Evolutionary conservation across 2,888 invertebrate genomes (phyloP), one percentile per base, ranked within the genome.

Genomic region (Cheiracanthium punctorium): DNA sequence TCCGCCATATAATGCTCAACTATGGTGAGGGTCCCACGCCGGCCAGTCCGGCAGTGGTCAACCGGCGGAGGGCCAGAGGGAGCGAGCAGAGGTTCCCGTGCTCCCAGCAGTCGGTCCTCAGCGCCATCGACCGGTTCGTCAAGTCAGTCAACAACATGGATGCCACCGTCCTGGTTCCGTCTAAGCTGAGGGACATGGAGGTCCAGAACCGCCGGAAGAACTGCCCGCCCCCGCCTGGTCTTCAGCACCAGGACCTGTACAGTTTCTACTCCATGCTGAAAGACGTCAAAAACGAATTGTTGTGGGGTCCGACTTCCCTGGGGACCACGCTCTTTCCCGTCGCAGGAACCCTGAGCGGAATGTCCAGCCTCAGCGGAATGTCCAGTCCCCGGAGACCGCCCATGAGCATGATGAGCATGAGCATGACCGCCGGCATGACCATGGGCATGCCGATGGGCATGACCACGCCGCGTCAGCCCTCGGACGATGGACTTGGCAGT

Each of bases 101-200:
- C 93, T 97, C 97, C 89, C 95, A 96, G 91, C 96, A 96, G 91
- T 96, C 96, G 92, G 95, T 97, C 90, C 93, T 97, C 90, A 96
- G 85, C 58, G 91, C 91, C 8, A 90, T 92, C 88, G 91, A 91
- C 82, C 90, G 90, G 41, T 92, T 92, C 85, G 91, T 92, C 4
- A 89, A 90, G 41, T 90, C 91, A 1, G 91, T 91, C n/a, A 90
- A 92, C 65, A 89, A 90, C 20, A 92, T 92, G 92, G 91, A 92
- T 75, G 91, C 91, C 32, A 91, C 91, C 1, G 91, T 92, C 7
- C 91, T 92, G 91, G 90, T 92, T 24, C 92, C 92, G 10, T 91
- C 91, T 80, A 89, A 91, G 7, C 90, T 92, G 0, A 88, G 90
- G 79, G 92, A 92, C 85, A 91, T 92, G 91, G 90, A 91, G n/a